Evolutionary conservation across 2,888 invertebrate genomes (phyloP), one percentile per base, ranked within the genome.

Genomic region (Alloplasta piceator): DNA sequence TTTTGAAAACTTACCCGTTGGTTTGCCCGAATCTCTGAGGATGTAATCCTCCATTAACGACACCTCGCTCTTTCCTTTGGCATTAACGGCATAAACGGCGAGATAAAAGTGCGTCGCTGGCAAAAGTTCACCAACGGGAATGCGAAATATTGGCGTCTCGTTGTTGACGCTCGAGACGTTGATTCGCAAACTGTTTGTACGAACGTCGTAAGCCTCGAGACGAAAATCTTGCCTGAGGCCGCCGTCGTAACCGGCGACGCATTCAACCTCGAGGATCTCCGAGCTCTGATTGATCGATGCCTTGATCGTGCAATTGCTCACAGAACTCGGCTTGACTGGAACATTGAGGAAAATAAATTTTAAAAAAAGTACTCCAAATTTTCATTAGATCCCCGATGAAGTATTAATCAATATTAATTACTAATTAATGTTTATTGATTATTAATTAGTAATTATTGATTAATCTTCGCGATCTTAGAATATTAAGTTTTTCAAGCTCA

Each of bases 191-290:
- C 94, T 94, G 88, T 95, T 95, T 14, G 96, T 96, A 86, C 94
- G 92, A 0, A 96, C 95, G 87, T 97, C 97, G 87, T 96, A 95
- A 0, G 97, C 97, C 91, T 98, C 97, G 78, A 98, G 92, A 70
- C 96, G 93, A 92, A 98, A 98, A 83, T 95, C 95, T 92, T 98
- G 98, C 55, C 96, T 96, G 78, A 98, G 94, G 0, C 98, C 98
- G 0, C 98, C 98, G 89, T 98, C 97, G 91, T 97, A 97, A 58
- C 98, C 98, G 0, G 96, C 95, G 78, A 96, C 95, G 92, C 98
- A 98, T 87, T 97, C 96, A 78, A 98, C 95, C 88, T 96, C 96
- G 89, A 98, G 93, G 68, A 93, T 92, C 86, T 94, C 94, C 43
- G 92, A 89, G 81, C 93, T 94, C 84, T 93, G 93, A 89, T 95